A percentile compares a stretch with the other conserved stretches of the same genome.
Evolutionary conservation across 2,888 invertebrate species (phyloP).

Genomic region (Mystacides longicornis): DNA sequence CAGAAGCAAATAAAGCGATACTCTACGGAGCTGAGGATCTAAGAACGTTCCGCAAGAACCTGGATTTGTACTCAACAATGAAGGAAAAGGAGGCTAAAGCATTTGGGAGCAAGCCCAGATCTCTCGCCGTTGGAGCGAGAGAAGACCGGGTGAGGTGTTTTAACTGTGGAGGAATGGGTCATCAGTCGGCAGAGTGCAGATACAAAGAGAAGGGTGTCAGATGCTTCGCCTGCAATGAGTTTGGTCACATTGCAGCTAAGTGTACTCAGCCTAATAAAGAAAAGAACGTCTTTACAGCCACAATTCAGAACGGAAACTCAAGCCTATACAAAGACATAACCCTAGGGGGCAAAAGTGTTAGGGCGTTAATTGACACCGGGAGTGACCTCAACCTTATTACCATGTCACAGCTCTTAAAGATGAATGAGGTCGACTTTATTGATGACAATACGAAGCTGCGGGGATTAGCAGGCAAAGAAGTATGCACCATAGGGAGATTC

Average conservation of each 20-base stretch:
- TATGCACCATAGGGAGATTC: constrained; percentile 1
- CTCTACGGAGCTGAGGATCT: neutral
- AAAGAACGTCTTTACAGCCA: neutral
- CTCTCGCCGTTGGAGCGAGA: neutral
- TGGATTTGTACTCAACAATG: neutral
- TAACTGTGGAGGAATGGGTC: constrained; percentile 3
- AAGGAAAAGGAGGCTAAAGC: neutral
- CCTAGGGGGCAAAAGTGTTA: neutral
- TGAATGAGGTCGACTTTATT: neutral
- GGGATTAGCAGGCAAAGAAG: neutral
- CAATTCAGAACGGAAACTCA: neutral
- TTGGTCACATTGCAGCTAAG: constrained; percentile 3
- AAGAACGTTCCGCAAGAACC: neutral
- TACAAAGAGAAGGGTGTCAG: neutral
- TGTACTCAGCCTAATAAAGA: neutral
- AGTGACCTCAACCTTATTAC: constrained; percentile 2
- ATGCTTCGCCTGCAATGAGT: constrained; percentile 1
- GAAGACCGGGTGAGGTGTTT: neutral
- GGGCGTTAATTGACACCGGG: neutral
- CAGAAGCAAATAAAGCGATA: neutral
- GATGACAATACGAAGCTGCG: neutral
- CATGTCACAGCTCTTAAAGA: neutral
- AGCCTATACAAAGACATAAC: neutral
- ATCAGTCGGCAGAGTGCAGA: neutral
- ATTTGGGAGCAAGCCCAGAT: neutral